Base-by-base conservation (phyloP, 2,888 invertebrate genomes). In the Mimumesa dahlbomi region DNA sequence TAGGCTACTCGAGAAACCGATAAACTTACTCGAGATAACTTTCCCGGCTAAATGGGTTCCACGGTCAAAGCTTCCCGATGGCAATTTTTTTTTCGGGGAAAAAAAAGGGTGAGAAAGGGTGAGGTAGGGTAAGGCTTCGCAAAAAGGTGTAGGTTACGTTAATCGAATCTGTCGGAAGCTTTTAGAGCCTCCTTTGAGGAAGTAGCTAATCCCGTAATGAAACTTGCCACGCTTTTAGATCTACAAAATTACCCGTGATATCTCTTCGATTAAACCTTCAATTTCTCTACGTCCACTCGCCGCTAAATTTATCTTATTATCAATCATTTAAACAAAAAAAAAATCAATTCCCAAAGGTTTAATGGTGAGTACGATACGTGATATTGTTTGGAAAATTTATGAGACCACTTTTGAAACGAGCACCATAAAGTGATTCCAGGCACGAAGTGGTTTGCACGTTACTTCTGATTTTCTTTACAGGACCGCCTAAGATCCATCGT, bases 1-100 rank as follows among this genome's bases (percentile, higher is more conserved):
- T 70, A 67, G 61, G 58, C 53, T 63, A 68, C 58, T 65, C 45
- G 62, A 59, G 63, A 64, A 65, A 68, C 65, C 70, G 80, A 79
- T 81, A 79, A 82, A 79, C 68, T 79, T 80, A 62, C 67, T 42
- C 66, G 75, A 80, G 79, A 74, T 80, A 81, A 78, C 76, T 78
- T 76, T 65, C 59, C 69, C 11, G 56, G 72, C 68, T 75, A 77
- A 77, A 77, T 77, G 77, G 72, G 53, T 59, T 63, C 67, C 34
- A 59, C 65, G 67, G 58, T 50, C 57, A 9, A n/a, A 16, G 63
- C 63, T 71, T 71, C 63, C 22, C 69, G 40, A 18, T 45, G 40
- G 25, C 25, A 54, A 76, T 70, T 70, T 54, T 58, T 75, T 70
- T 54, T 58, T 75, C 7, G 25, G 7, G 48, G 9, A 59, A 62